Evolutionary conservation across 1,140 invertebrate genomes (phyloP).

Genomic region (Drosophila albomicans): DNA sequence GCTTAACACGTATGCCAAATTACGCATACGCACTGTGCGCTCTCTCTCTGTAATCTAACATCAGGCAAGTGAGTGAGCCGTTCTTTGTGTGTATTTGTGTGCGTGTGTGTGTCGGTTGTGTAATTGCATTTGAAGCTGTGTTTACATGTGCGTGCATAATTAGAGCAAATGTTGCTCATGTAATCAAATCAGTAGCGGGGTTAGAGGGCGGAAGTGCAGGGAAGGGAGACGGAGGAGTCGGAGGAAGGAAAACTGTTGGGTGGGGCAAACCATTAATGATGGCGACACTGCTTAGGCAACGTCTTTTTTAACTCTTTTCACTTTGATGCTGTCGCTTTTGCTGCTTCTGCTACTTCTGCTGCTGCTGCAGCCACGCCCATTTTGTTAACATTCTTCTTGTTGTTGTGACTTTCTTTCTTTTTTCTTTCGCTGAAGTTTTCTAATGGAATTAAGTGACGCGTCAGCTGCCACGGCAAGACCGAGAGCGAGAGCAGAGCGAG

Average conservation of each 20-base stretch:
- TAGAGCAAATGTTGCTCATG: constrained; percentile 75
- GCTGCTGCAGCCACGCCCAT: constrained; percentile 7
- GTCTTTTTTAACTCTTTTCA: constrained; percentile 36
- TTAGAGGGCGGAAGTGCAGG: constrained; percentile 10
- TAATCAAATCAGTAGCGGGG: constrained; percentile 71
- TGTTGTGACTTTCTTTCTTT: constrained; percentile 3
- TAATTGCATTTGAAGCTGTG: constrained; percentile 76
- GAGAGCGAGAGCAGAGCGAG: not conserved
- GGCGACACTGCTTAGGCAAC: constrained; percentile 1
- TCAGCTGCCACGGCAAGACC: constrained; percentile 3
- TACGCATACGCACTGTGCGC: constrained; percentile 71
- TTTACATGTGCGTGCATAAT: constrained; percentile 82
- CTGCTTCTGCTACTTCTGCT: not conserved
- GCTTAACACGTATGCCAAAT: constrained; percentile 60
- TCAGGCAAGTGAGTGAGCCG: not conserved
- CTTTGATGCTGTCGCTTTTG: constrained; percentile 11
- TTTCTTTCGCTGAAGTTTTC: constrained; percentile 33
- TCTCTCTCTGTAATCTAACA: constrained; percentile 61
- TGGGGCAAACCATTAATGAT: constrained; percentile 5
- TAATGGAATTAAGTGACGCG: constrained; percentile 40
- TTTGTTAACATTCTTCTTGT: constrained; percentile 11
- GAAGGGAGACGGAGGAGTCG: not conserved
- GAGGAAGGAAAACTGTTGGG: too few species aligned
- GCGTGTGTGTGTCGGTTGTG: constrained; percentile 38
- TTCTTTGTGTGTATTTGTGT: constrained; percentile 9